Conservation (phyloP, 2,113 vertebrate genomes). For the Ia io region DNA sequence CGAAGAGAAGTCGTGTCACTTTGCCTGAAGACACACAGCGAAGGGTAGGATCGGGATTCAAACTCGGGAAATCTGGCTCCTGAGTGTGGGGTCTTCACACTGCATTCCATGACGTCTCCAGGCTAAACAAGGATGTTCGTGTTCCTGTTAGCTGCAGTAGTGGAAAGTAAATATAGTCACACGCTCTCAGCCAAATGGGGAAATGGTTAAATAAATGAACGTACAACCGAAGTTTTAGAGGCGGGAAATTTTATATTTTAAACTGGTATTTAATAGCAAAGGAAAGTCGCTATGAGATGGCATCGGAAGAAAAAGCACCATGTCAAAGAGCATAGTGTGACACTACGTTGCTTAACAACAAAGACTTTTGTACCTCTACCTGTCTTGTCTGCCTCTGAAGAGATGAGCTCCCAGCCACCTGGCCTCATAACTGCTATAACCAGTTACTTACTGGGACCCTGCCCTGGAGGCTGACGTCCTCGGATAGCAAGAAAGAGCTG, state of each 20-base stretch:
- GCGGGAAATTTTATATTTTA: background rate
- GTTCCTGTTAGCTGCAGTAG: background rate
- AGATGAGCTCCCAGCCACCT: background rate
- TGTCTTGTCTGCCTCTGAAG: background rate
- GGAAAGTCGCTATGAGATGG: background rate
- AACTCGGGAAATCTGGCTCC: background rate
- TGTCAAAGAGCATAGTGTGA: background rate
- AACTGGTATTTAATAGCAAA: background rate
- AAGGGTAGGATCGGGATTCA: background rate
- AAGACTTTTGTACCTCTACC: background rate
- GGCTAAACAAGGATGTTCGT: background rate
- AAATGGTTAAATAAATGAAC: background rate
- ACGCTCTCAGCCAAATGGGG: background rate
- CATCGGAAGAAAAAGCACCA: background rate
- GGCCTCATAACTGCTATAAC: accelerated
- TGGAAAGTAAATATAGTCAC: background rate
- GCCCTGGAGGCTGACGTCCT: background rate
- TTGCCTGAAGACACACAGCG: background rate
- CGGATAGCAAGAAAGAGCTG: background rate
- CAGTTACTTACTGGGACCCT: background rate
- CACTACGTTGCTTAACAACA: background rate
- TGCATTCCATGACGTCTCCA: background rate
- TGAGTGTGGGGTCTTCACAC: too few relatives aligned
- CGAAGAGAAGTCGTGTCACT: background rate
- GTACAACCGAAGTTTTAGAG: background rate